Evolutionary conservation across 2,888 invertebrate species (phyloP), one percentile per base, ranked within the genome.

Genomic region (Pyrrhosoma nymphula): DNA sequence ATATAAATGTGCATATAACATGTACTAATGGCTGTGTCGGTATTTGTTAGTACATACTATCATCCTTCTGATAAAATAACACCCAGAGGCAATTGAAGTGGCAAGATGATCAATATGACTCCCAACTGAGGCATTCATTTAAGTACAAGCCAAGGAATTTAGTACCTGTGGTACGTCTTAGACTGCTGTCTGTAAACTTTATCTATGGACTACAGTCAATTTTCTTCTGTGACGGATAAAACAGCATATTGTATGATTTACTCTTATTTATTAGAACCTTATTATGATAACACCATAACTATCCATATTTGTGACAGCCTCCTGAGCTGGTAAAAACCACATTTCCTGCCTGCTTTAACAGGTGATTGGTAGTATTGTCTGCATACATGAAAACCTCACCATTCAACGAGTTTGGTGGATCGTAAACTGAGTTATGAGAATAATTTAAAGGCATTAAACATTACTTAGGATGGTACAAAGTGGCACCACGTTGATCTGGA

Each of bases 301-400:
- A 8, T 63, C 63, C 63, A 63, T 63, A 63, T n/a, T 63, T 63
- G 16, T 14, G 16, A 23, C 16, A 14, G n/a, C n/a, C 30, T n/a
- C n/a, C 30, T 10, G 6, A n/a, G n/a, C n/a, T n/a, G 12, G 75
- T 12, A 18, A 75, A 30, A 75, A 75, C 75, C 75, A 75, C 75
- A 75, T 75, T 75, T 75, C 75, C 75, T 75, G 75, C 75, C 75
- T 75, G 75, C 75, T 75, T 75, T 75, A 75, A 75, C 75, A 75
- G 75, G n/a, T 75, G 75, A 75, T 75, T 75, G n/a, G 75, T 75
- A n/a, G n/a, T n/a, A 75, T 75, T 20, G 75, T 75, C 75, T 75
- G 75, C n/a, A 75, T 75, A 30, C 75, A 75, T 75, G 30, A 75
- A 75, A 63, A 63, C n/a, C n/a, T n/a, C n/a, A n/a, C n/a, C n/a